phyloP scores from a whole-genome alignment of 2,888 invertebrate genomes.

The Germaria angustata region DNA sequence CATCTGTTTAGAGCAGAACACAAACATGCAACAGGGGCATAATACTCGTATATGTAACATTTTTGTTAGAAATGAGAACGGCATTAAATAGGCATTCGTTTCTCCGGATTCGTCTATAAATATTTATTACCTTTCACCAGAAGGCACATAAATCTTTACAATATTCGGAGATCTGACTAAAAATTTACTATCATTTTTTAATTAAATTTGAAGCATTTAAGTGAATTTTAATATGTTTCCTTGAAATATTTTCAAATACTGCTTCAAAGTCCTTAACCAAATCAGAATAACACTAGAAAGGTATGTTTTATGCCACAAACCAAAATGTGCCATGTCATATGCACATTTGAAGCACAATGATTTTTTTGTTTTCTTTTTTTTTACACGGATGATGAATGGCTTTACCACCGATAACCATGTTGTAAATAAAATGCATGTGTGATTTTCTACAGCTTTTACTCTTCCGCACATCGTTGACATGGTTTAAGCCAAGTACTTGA shows the following conservation, averaged over 20 bases:
- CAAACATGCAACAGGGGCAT: too few relatives aligned
- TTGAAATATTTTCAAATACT: neutral
- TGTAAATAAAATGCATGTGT: slow-evolving; percentile 18
- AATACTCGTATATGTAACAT: too few relatives aligned
- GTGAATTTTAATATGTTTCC: neutral
- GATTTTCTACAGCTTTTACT: slow-evolving; percentile 4
- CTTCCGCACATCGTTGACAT: slow-evolving; percentile 41
- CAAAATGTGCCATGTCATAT: neutral
- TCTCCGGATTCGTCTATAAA: too few relatives aligned
- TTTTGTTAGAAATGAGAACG: too few relatives aligned
- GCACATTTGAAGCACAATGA: neutral
- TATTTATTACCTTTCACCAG: too few relatives aligned
- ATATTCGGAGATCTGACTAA: too few relatives aligned
- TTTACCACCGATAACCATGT: slow-evolving; percentile 39
- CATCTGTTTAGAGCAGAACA: too few relatives aligned
- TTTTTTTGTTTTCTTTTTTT: neutral
- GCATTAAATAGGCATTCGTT: too few relatives aligned
- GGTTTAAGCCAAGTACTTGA: slow-evolving; percentile 10
- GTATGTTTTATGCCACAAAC: neutral
- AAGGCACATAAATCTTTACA: too few relatives aligned
- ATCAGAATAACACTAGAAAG: neutral
- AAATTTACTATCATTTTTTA: too few relatives aligned
- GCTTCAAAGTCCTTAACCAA: neutral
- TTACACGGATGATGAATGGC: slow-evolving; percentile 9
- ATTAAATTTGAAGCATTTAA: too few relatives aligned